Conservation (phyloP, 1,140 invertebrate species). For the Geopemphigus sp. region DNA sequence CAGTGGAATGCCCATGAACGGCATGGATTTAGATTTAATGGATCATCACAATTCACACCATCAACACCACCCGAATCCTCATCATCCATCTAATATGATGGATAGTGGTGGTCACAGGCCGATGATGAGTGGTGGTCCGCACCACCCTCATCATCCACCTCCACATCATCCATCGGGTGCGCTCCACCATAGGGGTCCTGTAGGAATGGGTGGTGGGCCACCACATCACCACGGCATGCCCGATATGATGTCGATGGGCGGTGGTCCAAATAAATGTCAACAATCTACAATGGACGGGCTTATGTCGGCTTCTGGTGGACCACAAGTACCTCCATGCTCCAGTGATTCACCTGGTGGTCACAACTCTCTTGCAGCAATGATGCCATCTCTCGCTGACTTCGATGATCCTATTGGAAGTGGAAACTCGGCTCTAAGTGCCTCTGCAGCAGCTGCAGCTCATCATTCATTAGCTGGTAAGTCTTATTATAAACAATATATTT, state of each 20-base stretch:
- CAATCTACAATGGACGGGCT: conserved; percentile 54
- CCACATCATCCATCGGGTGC: conserved; percentile 36
- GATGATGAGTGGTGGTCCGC: conserved; percentile 32
- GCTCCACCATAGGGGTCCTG: conserved; percentile 56
- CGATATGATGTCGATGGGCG: conserved; percentile 56
- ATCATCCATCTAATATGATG: conserved; percentile 32
- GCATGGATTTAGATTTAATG: conserved; percentile 41
- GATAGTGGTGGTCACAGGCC: conserved; percentile 27
- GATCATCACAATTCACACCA: conserved; percentile 36
- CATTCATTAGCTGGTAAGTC: conserved; percentile 53
- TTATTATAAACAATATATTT: background rate
- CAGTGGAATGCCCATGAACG: conserved; percentile 40
- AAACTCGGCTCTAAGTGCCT: background rate
- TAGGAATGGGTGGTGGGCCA: conserved; percentile 58
- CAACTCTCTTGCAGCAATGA: conserved; percentile 53
- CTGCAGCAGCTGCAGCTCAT: conserved; percentile 45
- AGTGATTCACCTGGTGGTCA: conserved; percentile 49
- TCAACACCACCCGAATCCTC: conserved; percentile 19
- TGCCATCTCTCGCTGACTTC: conserved; percentile 54
- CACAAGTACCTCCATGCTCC: conserved; percentile 54
- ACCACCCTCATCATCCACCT: conserved; percentile 31
- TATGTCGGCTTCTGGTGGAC: conserved; percentile 16
- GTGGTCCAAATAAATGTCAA: conserved; percentile 58
- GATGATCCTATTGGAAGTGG: conserved; percentile 52
- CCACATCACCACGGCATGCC: conserved; percentile 54